These are phyloP conservation scores for Sebastes diploproa DNA, from an alignment of 2,797 vertebrate genomes.

Conservation along the genomic window DNA sequence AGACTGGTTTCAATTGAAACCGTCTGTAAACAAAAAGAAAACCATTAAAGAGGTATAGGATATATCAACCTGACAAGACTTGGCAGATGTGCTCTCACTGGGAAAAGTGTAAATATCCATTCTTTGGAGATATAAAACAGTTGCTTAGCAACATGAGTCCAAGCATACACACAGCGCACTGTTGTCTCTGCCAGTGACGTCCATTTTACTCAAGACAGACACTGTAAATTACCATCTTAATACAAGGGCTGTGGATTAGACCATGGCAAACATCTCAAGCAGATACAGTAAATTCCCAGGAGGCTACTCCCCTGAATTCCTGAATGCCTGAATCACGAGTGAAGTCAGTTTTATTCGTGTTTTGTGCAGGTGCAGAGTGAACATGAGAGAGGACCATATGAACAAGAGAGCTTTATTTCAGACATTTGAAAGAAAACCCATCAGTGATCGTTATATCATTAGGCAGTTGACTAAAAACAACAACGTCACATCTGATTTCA, in stretches of 20 bases:
- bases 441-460: background rate
- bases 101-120: conserved; percentile 60
- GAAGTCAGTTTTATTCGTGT: background rate
- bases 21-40: conserved; percentile 37
- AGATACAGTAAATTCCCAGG: conserved; percentile 42
- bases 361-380: background rate
- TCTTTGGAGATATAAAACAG: conserved; percentile 43
- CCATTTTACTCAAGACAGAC: conserved; percentile 47
- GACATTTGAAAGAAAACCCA: background rate
- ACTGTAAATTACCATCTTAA: conserved; percentile 59
- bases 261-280: conserved; percentile 32
- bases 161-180: conserved; percentile 26
- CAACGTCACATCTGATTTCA: background rate
- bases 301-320: conserved; percentile 45
- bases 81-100: conserved; percentile 60
- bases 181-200: conserved; percentile 46
- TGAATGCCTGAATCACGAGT: conserved; percentile 5
- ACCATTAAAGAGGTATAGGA: conserved; percentile 27
- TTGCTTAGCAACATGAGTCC: conserved; percentile 66
- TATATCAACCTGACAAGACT: conserved; percentile 54
- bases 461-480: background rate
- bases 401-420: conserved; percentile 38
- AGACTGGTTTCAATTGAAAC: conserved; percentile 27
- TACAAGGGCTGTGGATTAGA: conserved; percentile 20
- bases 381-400: background rate